A percentile compares a stretch with the other conserved stretches of the same genome.
phyloP scores from a whole-genome alignment of 2,113 vertebrate species.

The Gracilinanus agilis region DNA sequence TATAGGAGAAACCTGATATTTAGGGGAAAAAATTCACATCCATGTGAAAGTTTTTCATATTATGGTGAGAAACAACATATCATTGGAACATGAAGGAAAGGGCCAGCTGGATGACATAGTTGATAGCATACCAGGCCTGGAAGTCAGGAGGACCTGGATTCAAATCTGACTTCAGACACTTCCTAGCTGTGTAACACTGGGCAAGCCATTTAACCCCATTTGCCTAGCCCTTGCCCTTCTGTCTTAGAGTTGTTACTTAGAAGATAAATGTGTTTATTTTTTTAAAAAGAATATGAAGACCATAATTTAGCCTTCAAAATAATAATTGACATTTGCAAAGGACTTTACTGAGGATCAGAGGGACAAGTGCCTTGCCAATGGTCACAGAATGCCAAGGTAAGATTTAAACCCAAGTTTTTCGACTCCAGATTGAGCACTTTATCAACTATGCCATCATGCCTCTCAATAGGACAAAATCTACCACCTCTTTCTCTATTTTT shows the following conservation, averaged over 20 bases:
- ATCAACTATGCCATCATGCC: neutral
- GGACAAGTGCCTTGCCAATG: neutral
- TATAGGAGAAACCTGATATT: neutral
- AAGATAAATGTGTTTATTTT: no score
- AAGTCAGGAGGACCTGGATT: no score
- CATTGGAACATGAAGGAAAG: neutral
- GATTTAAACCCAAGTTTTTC: no score
- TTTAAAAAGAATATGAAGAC: neutral
- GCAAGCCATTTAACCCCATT: no score
- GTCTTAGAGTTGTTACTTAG: no score
- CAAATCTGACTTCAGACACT: no score
- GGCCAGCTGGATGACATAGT: no score
- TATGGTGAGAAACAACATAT: neutral
- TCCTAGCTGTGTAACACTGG: no score
- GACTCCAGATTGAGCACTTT: neutral
- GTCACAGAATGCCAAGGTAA: neutral
- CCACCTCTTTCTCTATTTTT: neutral
- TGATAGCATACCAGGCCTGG: no score
- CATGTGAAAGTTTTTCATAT: neutral
- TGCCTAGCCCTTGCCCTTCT: no score
- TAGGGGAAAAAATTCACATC: neutral
- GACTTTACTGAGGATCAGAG: neutral
- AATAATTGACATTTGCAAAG: neutral
- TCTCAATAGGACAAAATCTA: neutral
- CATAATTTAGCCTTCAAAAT: neutral